Percentiles rank a stretch among this genome's conserved stretches.
These are phyloP conservation scores for Tachystola acroxantha DNA, from an alignment of 2,888 invertebrate genomes.

Conservation along the genomic window DNA sequence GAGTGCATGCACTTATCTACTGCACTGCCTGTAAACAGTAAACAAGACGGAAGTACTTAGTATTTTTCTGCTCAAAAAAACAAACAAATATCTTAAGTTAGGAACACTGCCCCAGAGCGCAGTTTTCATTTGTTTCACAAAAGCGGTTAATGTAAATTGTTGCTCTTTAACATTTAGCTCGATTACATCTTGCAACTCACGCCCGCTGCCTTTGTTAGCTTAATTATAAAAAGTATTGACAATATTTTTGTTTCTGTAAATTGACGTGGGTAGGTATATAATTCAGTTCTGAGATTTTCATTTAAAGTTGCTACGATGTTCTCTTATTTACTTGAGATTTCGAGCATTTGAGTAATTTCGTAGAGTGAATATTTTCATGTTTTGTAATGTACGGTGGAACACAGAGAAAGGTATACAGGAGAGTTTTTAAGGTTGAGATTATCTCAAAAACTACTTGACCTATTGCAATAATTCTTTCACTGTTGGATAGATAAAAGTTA, in stretches of 20 bases:
- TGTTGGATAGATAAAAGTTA: too few species aligned
- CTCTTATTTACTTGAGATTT: too few species aligned
- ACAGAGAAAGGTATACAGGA: too few species aligned
- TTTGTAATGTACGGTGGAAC: too few species aligned
- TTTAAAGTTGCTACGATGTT: too few species aligned
- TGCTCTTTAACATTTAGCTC: slow-evolving; percentile 60
- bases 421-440: too few species aligned
- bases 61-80: slow-evolving; percentile 12
- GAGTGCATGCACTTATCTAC: background rate
- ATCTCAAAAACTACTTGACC: too few species aligned
- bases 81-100: slow-evolving; percentile 41
- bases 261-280: too few species aligned
- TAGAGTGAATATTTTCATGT: too few species aligned
- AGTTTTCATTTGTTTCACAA: slow-evolving; percentile 63
- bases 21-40: slow-evolving; percentile 8
- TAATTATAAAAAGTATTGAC: slow-evolving; percentile 4
- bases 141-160: slow-evolving; percentile 60
- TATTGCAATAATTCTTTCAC: too few species aligned
- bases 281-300: too few species aligned
- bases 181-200: slow-evolving; percentile 49
- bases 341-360: too few species aligned
- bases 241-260: background rate
- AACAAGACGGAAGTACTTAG: slow-evolving; percentile 14
- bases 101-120: slow-evolving; percentile 45
- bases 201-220: slow-evolving; percentile 20